Evolutionary conservation across 2,888 invertebrate genomes (phyloP).

Genomic region (Ischnura elegans): DNA sequence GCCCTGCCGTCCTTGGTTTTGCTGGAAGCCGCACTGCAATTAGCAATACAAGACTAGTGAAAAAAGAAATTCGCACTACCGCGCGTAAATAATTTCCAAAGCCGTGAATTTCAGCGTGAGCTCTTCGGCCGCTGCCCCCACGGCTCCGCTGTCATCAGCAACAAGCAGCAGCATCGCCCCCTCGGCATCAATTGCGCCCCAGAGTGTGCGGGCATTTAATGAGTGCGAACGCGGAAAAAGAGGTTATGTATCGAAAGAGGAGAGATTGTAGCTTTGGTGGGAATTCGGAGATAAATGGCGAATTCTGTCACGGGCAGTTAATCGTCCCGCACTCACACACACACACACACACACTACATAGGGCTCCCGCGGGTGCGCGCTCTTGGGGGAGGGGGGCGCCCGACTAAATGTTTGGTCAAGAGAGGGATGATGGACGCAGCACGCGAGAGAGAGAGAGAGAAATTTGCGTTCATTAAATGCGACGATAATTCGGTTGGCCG

Average conservation of each 20-base stretch:
- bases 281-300: conserved; percentile 45
- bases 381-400: neutral
- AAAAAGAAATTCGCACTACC: too few relatives aligned
- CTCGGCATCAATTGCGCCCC: too few relatives aligned
- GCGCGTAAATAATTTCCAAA: too few relatives aligned
- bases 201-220: too few relatives aligned
- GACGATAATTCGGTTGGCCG: conserved; percentile 65
- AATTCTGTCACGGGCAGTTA: conserved; percentile 58
- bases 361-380: neutral
- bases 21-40: too few relatives aligned
- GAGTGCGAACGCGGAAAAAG: neutral
- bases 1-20: too few relatives aligned
- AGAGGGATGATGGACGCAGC: neutral
- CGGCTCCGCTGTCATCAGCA: too few relatives aligned
- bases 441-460: neutral
- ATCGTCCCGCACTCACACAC: conserved; percentile 10
- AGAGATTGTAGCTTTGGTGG: neutral
- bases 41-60: too few relatives aligned
- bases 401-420: neutral
- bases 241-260: neutral
- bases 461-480: conserved; percentile 64
- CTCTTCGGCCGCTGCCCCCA: too few relatives aligned
- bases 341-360: neutral
- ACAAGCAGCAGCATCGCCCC: too few relatives aligned
- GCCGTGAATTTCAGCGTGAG: too few relatives aligned